These are phyloP conservation scores for Geopemphigus sp. DNA, from an alignment of 1,140 invertebrate genomes.

Conservation along the genomic window DNA sequence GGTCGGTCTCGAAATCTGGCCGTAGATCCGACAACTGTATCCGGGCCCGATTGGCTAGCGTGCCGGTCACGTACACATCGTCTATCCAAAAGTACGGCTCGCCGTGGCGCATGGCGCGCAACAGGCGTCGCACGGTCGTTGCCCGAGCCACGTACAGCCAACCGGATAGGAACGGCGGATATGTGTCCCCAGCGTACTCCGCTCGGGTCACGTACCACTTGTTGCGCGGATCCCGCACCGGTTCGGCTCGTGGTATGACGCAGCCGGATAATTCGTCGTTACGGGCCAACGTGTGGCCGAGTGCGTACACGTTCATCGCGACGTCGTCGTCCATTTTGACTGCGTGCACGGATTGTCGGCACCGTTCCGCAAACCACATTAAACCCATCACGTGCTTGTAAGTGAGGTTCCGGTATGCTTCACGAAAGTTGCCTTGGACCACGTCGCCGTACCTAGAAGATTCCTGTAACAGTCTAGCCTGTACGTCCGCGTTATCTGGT, in stretches of 20 bases:
- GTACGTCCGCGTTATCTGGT: conserved; percentile 51
- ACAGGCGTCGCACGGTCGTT: conserved; percentile 66
- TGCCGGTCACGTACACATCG: conserved; percentile 76
- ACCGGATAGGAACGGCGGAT: conserved; percentile 73
- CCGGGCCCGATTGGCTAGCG: not conserved
- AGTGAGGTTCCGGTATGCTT: conserved; percentile 80
- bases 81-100: conserved; percentile 79
- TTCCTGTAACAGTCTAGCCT: conserved; percentile 63
- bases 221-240: conserved; percentile 64
- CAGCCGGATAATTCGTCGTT: conserved; percentile 38
- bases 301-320: conserved; percentile 68
- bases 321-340: conserved; percentile 79
- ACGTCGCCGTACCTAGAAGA: conserved; percentile 65
- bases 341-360: conserved; percentile 65
- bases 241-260: conserved; percentile 50
- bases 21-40: conserved; percentile 11
- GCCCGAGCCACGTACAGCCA: conserved; percentile 72
- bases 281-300: conserved; percentile 63
- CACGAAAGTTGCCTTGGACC: conserved; percentile 74
- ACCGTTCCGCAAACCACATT: conserved; percentile 73
- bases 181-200: conserved; percentile 66
- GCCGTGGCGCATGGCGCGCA: conserved; percentile 61
- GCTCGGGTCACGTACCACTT: conserved; percentile 74
- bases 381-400: conserved; percentile 82
- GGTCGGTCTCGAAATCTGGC: conserved; percentile 28